A percentile compares a stretch with the other conserved stretches of the same genome.
These are phyloP conservation scores for Phymastichus coffea DNA, from an alignment of 1,140 invertebrate species.

Conservation along the genomic window DNA sequence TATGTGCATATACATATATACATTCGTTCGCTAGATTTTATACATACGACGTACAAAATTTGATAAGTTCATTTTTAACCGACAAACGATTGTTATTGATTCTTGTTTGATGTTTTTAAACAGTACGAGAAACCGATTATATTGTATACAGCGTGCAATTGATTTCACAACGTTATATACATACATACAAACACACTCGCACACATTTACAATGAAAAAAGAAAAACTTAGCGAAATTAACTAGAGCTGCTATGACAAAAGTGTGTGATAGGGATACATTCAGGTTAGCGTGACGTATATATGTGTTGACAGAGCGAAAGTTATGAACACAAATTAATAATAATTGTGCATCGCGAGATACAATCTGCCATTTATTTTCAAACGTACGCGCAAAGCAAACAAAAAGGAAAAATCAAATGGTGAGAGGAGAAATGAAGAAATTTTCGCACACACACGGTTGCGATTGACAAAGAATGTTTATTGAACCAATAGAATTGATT, in stretches of 20 bases:
- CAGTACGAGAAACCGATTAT: conserved; percentile 5
- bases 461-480: too few species aligned
- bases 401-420: too few species aligned
- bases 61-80: not conserved
- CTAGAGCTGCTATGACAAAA: too few species aligned
- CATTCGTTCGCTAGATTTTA: not conserved
- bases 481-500: too few species aligned
- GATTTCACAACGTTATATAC: conserved; percentile 20
- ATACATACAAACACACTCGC: too few species aligned
- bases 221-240: conserved; percentile 16
- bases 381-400: not conserved
- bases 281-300: too few species aligned
- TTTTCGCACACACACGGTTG: too few species aligned
- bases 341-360: not conserved
- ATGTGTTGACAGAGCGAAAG: too few species aligned
- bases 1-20: conserved; percentile 3
- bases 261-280: too few species aligned
- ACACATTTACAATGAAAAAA: too few species aligned
- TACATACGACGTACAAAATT: conserved; percentile 23
- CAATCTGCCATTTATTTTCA: conserved; percentile 4
- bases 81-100: conserved; percentile 16
- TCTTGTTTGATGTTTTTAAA: too few species aligned
- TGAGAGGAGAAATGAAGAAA: too few species aligned
- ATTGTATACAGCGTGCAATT: conserved; percentile 21
- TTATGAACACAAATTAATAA: not conserved